A percentile compares a stretch with the other conserved stretches of the same genome.
Conservation (phyloP, 2,797 vertebrate species). For the Hafferia zeledoni region DNA sequence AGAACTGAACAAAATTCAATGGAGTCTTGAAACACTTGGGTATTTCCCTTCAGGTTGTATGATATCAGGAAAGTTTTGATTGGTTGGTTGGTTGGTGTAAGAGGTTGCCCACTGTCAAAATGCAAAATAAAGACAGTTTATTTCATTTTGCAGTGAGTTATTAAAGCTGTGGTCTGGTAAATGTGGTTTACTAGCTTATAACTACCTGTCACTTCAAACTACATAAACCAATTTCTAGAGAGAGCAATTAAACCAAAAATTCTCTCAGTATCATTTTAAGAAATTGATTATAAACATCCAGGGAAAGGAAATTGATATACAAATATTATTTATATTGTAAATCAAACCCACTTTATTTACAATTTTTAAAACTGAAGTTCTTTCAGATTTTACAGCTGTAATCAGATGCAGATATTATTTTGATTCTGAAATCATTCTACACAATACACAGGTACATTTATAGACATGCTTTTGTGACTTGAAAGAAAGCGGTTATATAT, state of each 20-base stretch:
- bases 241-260: conserved; percentile 9
- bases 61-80: background rate
- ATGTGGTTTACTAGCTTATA: conserved; percentile 47
- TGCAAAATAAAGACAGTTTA: conserved; percentile 23
- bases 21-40: background rate
- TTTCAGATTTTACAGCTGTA: background rate
- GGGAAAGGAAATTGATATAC: background rate
- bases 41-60: background rate
- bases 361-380: background rate
- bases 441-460: background rate
- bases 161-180: conserved; percentile 17
- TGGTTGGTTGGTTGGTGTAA: background rate
- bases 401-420: background rate
- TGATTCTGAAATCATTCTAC: background rate
- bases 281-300: background rate
- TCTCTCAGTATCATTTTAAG: conserved; percentile 29
- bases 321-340: background rate
- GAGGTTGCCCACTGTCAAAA: background rate
- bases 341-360: background rate
- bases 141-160: conserved; percentile 44
- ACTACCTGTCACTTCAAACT: conserved; percentile 37
- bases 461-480: background rate
- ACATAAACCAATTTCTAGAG: background rate
- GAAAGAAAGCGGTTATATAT: background rate
- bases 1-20: background rate